Percentiles rank a stretch among this genome's conserved stretches.
Conservation (phyloP, 2,888 invertebrate species). For the Strigamia crassipes region DNA sequence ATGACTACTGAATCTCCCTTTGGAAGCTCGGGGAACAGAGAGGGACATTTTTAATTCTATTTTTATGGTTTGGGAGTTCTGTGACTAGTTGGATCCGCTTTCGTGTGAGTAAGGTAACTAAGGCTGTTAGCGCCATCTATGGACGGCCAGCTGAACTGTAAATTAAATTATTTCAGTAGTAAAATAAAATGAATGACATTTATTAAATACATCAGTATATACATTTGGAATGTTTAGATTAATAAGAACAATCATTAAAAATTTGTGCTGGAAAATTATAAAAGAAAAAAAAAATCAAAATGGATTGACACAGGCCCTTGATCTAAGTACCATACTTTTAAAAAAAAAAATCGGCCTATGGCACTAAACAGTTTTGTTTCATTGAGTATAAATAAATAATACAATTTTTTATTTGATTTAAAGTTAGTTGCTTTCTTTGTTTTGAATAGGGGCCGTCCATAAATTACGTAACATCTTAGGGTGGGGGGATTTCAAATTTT, state of each 20-base stretch:
- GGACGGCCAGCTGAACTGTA: background rate
- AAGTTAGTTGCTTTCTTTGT: background rate
- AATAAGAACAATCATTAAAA: background rate
- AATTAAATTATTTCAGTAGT: background rate
- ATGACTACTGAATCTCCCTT: too few species aligned
- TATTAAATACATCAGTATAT: constrained; percentile 10
- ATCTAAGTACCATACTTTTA: background rate
- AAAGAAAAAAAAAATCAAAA: background rate
- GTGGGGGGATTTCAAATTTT: too few species aligned
- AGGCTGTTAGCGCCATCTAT: background rate
- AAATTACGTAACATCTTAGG: too few species aligned
- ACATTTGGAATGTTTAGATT: background rate
- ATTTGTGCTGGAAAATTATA: background rate
- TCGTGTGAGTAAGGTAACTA: too few species aligned
- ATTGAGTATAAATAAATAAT: background rate
- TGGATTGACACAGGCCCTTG: background rate
- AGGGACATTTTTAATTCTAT: too few species aligned
- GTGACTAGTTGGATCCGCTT: too few species aligned
- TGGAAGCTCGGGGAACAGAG: too few species aligned
- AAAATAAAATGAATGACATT: constrained; percentile 7
- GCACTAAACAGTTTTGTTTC: background rate
- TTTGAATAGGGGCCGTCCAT: too few species aligned
- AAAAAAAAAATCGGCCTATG: constrained; percentile 1
- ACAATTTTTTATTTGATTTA: background rate
- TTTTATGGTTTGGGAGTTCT: too few species aligned